These are phyloP conservation scores for Saturnia pavonia DNA, from an alignment of 2,888 invertebrate genomes.

Conservation along the genomic window DNA sequence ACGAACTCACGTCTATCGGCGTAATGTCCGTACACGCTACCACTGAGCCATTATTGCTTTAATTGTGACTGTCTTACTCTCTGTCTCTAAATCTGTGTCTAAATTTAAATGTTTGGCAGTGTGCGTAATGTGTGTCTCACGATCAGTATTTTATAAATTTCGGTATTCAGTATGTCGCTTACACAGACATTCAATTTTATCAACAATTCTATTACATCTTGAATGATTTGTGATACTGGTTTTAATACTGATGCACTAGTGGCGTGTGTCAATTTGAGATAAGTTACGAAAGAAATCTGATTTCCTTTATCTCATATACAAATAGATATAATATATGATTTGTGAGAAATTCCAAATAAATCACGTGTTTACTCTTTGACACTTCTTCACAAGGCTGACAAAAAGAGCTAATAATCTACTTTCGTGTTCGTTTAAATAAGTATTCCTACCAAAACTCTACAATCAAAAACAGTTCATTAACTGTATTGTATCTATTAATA, in stretches of 20 bases:
- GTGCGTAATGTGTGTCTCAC: background rate
- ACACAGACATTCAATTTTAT: background rate
- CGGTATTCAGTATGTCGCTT: background rate
- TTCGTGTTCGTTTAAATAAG: background rate
- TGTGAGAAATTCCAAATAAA: background rate
- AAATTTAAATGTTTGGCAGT: background rate
- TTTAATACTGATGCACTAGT: background rate
- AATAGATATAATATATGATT: background rate
- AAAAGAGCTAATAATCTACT: too few species aligned
- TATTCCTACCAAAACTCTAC: too few species aligned
- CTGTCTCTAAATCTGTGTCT: too few species aligned
- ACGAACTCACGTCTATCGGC: too few species aligned
- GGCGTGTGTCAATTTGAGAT: background rate
- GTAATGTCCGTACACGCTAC: too few species aligned
- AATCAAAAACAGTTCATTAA: background rate
- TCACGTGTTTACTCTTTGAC: background rate
- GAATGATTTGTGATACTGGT: background rate
- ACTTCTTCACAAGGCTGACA: background rate
- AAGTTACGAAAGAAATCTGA: background rate
- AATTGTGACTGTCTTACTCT: background rate
- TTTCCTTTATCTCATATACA: background rate
- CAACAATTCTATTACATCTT: background rate
- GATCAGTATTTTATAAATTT: background rate
- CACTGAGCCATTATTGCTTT: too few species aligned
- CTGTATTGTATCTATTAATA: slow-evolving; percentile 31